A percentile compares a stretch with the other conserved stretches of the same genome.
Evolutionary conservation across 2,113 vertebrate genomes (phyloP).

Genomic region (Paracanthobrama guichenoti): DNA sequence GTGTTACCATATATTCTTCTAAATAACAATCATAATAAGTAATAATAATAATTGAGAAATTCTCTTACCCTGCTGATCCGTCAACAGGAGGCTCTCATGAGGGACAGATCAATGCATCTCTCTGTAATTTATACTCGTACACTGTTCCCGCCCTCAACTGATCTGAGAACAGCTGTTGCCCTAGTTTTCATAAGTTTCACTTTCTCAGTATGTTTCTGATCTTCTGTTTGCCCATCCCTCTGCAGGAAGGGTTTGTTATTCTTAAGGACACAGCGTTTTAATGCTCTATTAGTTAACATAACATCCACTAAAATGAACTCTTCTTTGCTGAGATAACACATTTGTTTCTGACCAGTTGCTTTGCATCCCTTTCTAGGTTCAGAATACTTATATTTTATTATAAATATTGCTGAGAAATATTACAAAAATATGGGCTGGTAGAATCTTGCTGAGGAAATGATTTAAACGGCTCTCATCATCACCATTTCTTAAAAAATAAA

Average conservation of each 20-base stretch:
- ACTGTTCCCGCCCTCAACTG: neutral
- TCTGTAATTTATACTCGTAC: neutral
- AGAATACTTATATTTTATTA: no score
- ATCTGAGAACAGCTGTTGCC: neutral
- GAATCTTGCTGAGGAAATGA: neutral
- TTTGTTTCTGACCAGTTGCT: no score
- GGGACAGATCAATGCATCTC: neutral
- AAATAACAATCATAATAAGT: neutral
- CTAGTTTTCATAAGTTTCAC: neutral
- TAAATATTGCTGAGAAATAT: neutral
- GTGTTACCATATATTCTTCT: neutral
- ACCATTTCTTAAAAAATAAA: no score
- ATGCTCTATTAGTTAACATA: neutral
- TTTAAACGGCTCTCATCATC: neutral
- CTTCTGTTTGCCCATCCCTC: neutral
- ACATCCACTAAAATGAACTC: neutral
- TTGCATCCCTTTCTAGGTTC: no score
- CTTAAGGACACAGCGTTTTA: neutral
- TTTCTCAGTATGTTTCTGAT: neutral
- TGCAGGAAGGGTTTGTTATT: neutral
- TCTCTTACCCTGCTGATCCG: constrained; percentile 1
- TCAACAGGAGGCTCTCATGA: neutral
- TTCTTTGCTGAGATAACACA: neutral
- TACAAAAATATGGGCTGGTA: neutral
- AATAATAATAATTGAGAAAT: neutral